Conservation (phyloP, 2,888 invertebrate genomes). For the Macaria notata region DNA sequence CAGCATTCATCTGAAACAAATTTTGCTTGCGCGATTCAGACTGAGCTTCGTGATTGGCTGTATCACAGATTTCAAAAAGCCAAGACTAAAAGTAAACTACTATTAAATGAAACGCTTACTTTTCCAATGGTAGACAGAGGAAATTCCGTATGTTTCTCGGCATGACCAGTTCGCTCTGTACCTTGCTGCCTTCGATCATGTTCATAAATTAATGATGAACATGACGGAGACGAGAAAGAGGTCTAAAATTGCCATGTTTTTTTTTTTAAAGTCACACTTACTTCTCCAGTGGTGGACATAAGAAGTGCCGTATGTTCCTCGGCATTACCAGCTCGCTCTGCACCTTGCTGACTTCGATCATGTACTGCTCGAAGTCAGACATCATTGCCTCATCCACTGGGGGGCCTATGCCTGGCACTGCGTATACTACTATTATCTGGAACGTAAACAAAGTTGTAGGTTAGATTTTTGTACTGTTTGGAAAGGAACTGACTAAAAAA, state of each 20-base stretch:
- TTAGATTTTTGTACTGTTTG: too few species aligned
- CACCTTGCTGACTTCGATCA: conserved; percentile 69
- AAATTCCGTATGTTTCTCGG: conserved; percentile 87
- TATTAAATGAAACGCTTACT: too few species aligned
- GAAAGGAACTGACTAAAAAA: too few species aligned
- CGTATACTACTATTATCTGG: conserved; percentile 65
- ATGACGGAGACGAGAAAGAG: too few species aligned
- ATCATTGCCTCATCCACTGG: conserved; percentile 75
- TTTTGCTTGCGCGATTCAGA: too few species aligned
- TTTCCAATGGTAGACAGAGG: conserved; percentile 86
- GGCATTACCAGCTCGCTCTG: conserved; percentile 87
- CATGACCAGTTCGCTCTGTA: conserved; percentile 86
- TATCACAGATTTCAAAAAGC: too few species aligned
- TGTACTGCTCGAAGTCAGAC: conserved; percentile 77
- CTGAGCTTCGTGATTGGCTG: too few species aligned
- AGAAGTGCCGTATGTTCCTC: conserved; percentile 85
- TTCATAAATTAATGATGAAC: too few species aligned
- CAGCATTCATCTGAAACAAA: too few species aligned
- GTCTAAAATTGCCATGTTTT: too few species aligned
- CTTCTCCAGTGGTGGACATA: conserved; percentile 86
- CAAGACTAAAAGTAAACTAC: too few species aligned
- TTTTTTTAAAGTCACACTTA: conserved; percentile 39
- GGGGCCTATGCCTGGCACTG: conserved; percentile 84
- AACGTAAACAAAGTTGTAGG: background rate
- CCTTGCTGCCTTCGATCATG: conserved; percentile 69